Evolutionary conservation across 2,888 invertebrate species (phyloP).

Genomic region (Pseudoips prasinana): DNA sequence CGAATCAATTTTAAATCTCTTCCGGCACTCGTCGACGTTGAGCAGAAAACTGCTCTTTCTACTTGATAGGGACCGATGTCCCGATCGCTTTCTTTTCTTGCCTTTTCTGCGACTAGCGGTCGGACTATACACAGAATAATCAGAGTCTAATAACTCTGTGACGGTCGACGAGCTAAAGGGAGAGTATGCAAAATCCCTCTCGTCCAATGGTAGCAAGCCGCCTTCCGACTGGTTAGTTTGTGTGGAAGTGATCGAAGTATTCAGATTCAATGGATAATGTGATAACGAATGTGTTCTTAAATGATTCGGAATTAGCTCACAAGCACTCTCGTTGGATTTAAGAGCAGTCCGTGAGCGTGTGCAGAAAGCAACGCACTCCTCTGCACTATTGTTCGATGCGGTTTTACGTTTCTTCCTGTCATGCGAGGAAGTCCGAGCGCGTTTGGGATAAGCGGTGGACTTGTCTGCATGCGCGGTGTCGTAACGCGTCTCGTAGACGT

Average conservation of each 20-base stretch:
- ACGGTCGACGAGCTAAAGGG: constrained; percentile 77
- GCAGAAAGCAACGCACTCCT: constrained; percentile 73
- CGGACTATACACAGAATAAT: constrained; percentile 76
- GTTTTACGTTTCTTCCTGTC: constrained; percentile 69
- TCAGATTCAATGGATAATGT: constrained; percentile 45
- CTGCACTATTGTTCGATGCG: constrained; percentile 49
- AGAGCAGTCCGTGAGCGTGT: constrained; percentile 77
- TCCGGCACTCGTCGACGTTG: constrained; percentile 62
- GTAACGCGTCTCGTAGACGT: constrained; percentile 78
- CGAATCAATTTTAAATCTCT: constrained; percentile 80
- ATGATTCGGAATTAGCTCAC: constrained; percentile 57
- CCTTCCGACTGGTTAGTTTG: constrained; percentile 60
- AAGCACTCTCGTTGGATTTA: constrained; percentile 68
- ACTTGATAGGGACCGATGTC: constrained; percentile 64
- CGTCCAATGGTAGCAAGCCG: constrained; percentile 74
- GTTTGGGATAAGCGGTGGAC: constrained; percentile 51
- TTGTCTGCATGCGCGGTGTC: constrained; percentile 56
- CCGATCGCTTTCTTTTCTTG: constrained; percentile 72
- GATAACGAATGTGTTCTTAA: constrained; percentile 45
- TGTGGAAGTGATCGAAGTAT: constrained; percentile 45
- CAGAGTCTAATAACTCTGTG: constrained; percentile 73
- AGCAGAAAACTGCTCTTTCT: constrained; percentile 62
- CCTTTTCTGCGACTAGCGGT: constrained; percentile 67
- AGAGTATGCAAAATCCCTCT: constrained; percentile 76
- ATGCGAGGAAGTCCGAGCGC: constrained; percentile 67